Conservation (phyloP, 1,140 invertebrate genomes). For the Drosophila tsacasi region DNA sequence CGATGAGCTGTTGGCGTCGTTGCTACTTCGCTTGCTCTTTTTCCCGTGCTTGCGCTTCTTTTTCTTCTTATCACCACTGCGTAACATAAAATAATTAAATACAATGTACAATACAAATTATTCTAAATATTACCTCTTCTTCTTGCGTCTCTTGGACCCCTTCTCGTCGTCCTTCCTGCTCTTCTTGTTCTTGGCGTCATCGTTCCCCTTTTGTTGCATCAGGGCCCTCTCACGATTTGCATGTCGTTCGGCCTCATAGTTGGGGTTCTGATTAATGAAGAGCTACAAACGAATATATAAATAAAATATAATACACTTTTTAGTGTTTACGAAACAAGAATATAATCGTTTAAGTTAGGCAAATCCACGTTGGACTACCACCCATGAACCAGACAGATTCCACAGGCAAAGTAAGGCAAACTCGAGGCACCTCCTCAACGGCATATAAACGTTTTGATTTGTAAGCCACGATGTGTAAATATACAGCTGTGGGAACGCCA, state of each 20-base stretch:
- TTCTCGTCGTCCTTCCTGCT: slow-evolving; percentile 84
- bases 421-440: neutral
- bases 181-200: slow-evolving; percentile 81
- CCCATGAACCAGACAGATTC: neutral
- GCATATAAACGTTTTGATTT: neutral
- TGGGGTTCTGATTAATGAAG: slow-evolving; percentile 92
- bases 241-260: slow-evolving; percentile 94
- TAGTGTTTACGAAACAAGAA: neutral
- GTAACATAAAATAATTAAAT: neutral
- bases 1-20: slow-evolving; percentile 56
- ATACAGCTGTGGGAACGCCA: neutral
- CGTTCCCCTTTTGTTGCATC: slow-evolving; percentile 85
- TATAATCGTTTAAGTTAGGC: neutral
- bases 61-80: slow-evolving; percentile 85
- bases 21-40: slow-evolving; percentile 86
- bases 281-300: slow-evolving; percentile 86
- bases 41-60: slow-evolving; percentile 88
- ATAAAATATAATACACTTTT: neutral
- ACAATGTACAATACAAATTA: too few relatives aligned
- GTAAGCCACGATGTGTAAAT: neutral
- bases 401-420: neutral
- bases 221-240: slow-evolving; percentile 91
- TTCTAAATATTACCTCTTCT: slow-evolving; percentile 61
- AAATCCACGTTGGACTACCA: neutral
- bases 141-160: slow-evolving; percentile 75